Percentiles rank a stretch among this genome's conserved stretches.
Evolutionary conservation across 2,888 invertebrate genomes (phyloP).

Genomic region (Anthrax anthrax): DNA sequence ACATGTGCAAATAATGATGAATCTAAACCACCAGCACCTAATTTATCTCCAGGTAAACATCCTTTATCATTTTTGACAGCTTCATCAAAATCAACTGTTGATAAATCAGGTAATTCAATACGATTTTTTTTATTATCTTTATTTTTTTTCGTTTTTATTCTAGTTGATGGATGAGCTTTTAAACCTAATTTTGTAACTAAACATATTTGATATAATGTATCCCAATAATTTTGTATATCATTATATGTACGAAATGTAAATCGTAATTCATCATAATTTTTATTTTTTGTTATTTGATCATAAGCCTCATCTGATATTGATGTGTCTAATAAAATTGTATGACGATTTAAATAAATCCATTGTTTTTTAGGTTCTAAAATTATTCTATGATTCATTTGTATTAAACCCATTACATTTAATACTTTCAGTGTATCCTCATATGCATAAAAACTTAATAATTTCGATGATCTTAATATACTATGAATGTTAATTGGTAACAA

Average conservation of each 20-base stretch:
- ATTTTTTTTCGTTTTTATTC: background rate
- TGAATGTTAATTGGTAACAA: slow-evolving; percentile 37
- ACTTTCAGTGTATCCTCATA: slow-evolving; percentile 40
- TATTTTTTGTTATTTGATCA: slow-evolving; percentile 39
- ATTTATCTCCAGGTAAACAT: slow-evolving; percentile 52
- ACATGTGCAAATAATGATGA: slow-evolving; percentile 52
- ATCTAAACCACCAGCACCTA: slow-evolving; percentile 59
- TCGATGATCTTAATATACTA: background rate
- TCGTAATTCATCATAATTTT: slow-evolving; percentile 39
- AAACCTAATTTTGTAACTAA: slow-evolving; percentile 46
- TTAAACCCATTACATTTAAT: slow-evolving; percentile 51
- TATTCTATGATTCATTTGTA: slow-evolving; percentile 51
- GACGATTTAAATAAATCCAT: slow-evolving; percentile 55
- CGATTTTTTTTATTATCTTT: background rate
- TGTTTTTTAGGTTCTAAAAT: slow-evolving; percentile 48
- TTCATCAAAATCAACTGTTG: slow-evolving; percentile 19
- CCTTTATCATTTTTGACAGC: slow-evolving; percentile 39
- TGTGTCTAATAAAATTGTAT: slow-evolving; percentile 48
- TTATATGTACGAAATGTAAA: slow-evolving; percentile 41
- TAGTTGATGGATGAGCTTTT: background rate
- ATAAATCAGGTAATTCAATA: slow-evolving; percentile 16
- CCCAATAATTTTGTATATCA: slow-evolving; percentile 52
- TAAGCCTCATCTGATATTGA: slow-evolving; percentile 46
- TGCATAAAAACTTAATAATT: slow-evolving; percentile 10
- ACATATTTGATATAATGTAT: slow-evolving; percentile 50